Percentiles rank a stretch among this genome's conserved stretches.
phyloP scores from a whole-genome alignment of 2,888 invertebrate species.

The Sericinus montela region DNA sequence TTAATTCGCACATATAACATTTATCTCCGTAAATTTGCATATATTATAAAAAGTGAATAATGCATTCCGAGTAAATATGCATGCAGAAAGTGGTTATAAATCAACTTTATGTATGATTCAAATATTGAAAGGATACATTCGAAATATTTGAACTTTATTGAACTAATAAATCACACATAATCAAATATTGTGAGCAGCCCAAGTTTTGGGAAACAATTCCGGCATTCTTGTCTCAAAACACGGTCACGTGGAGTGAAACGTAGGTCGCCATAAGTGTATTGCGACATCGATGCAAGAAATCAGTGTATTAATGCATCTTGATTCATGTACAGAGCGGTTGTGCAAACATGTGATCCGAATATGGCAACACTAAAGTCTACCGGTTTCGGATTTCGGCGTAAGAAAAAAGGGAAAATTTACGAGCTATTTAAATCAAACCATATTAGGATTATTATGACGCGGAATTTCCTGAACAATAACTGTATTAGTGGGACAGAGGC shows the following conservation, averaged over 20 bases:
- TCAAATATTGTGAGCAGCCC: no score
- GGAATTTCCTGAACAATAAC: neutral
- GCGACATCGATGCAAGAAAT: constrained; percentile 22
- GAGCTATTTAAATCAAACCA: constrained; percentile 3
- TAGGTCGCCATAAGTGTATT: constrained; percentile 19
- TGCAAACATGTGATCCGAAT: constrained; percentile 34
- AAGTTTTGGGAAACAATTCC: neutral
- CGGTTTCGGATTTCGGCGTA: constrained; percentile 19
- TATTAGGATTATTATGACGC: constrained; percentile 1
- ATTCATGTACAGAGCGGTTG: constrained; percentile 36
- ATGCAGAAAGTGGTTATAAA: no score
- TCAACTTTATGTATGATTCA: no score
- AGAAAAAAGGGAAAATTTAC: constrained; percentile 23
- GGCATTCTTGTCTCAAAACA: constrained; percentile 15
- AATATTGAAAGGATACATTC: no score
- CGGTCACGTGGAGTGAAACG: constrained; percentile 18
- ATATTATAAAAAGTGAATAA: no score
- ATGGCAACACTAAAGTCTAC: constrained; percentile 29
- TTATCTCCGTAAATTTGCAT: no score
- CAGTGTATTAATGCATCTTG: constrained; percentile 33
- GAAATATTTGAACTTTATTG: no score
- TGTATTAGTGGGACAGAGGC: neutral
- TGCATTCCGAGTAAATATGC: no score
- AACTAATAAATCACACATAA: no score
- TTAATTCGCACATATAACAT: no score